phyloP scores from a whole-genome alignment of 1,140 invertebrate species.

The Plutomurus gul region DNA sequence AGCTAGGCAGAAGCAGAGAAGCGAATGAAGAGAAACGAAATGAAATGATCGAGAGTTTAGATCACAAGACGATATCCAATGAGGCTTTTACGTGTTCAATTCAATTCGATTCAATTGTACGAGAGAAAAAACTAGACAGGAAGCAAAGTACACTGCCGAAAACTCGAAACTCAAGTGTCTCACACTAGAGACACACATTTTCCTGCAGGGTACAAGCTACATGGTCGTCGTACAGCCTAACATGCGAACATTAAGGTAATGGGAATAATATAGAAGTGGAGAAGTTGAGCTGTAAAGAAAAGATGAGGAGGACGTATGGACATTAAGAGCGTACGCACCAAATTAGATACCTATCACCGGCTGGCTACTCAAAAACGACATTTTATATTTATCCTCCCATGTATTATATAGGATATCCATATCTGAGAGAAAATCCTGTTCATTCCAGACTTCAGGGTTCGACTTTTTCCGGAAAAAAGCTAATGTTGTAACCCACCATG shows the following conservation, averaged over 20 bases:
- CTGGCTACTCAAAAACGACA: neutral
- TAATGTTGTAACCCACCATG: no score
- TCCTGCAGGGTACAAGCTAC: no score
- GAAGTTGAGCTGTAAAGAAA: neutral
- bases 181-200: no score
- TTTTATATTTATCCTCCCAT: no score
- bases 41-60: constrained; percentile 10
- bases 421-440: no score
- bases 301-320: neutral
- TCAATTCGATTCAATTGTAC: neutral
- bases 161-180: neutral
- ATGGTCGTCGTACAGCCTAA: no score
- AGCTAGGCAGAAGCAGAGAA: no score
- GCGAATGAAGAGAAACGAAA: neutral
- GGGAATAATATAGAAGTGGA: neutral
- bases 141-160: no score
- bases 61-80: neutral
- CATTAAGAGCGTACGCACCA: neutral
- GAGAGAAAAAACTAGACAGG: neutral
- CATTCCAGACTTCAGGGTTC: no score
- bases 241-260: neutral
- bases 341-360: neutral
- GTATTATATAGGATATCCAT: no score
- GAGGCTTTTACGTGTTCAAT: neutral
- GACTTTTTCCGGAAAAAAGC: no score